These are phyloP conservation scores for Psittacula echo DNA, from an alignment of 2,797 vertebrate species.

Conservation along the genomic window DNA sequence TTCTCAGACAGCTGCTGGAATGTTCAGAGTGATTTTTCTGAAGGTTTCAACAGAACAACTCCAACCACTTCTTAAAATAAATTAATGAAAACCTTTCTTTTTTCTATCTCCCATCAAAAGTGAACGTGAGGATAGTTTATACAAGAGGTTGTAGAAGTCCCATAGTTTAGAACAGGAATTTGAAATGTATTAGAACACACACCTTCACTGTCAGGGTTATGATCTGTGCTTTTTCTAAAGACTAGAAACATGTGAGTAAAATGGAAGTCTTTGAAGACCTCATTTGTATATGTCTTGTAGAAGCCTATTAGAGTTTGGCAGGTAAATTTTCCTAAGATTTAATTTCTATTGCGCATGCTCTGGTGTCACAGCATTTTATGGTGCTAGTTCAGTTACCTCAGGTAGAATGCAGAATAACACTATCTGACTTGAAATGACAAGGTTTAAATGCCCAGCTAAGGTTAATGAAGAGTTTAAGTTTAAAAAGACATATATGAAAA, in stretches of 20 bases:
- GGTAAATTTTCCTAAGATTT: not conserved
- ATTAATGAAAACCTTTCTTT: not conserved
- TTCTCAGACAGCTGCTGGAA: not conserved
- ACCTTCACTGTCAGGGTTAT: not conserved
- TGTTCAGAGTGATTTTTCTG: not conserved
- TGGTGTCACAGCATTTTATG: not conserved
- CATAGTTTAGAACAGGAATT: not conserved
- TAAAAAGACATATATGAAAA: not conserved
- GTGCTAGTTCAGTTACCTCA: not conserved
- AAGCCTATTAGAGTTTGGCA: not conserved
- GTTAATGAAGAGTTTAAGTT: not conserved
- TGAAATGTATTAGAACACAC: not conserved
- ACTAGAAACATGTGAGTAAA: not conserved
- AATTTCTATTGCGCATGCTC: not conserved
- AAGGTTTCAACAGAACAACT: not conserved
- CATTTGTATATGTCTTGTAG: not conserved
- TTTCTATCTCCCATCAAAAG: not conserved
- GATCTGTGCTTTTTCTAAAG: not conserved
- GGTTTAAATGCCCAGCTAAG: not conserved
- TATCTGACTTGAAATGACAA: not conserved
- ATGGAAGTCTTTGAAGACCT: not conserved
- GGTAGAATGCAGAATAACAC: not conserved
- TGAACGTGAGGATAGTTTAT: not conserved
- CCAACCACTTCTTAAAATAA: not conserved
- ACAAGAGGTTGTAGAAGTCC: not conserved